These are phyloP conservation scores for Bovichtus diacanthus DNA, from an alignment of 2,797 vertebrate genomes.

Conservation along the genomic window DNA sequence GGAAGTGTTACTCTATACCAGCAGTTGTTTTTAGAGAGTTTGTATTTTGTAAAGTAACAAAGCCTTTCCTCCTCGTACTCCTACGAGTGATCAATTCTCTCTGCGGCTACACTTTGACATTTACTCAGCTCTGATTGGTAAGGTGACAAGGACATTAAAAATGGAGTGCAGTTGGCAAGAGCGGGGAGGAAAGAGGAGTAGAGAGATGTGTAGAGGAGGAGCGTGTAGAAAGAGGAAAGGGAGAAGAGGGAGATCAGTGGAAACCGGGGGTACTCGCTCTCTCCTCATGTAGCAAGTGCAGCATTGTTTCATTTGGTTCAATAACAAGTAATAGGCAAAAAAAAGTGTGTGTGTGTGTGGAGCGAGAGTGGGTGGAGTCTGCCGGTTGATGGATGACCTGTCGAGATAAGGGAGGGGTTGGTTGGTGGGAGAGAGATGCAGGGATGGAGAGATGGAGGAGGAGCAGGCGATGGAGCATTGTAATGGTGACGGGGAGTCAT, in stretches of 20 bases:
- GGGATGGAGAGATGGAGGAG: constrained; percentile 30
- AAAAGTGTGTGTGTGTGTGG: constrained; percentile 21
- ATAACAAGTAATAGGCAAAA: constrained; percentile 21
- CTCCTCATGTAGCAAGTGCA: constrained; percentile 37
- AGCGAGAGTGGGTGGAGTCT: constrained; percentile 28
- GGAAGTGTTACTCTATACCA: background rate
- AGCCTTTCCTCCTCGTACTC: background rate
- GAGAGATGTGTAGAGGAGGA: constrained; percentile 2
- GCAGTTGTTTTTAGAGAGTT: background rate
- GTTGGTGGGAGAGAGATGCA: constrained; percentile 12
- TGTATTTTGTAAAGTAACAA: background rate
- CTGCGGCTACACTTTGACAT: constrained; percentile 45
- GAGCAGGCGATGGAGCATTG: constrained; percentile 43
- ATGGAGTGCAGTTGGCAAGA: constrained; percentile 51
- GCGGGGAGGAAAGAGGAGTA: constrained; percentile 13
- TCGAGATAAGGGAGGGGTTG: constrained; percentile 32
- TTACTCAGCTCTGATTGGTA: constrained; percentile 38
- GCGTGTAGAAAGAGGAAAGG: background rate
- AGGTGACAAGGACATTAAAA: constrained; percentile 45
- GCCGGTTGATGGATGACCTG: constrained; percentile 65
- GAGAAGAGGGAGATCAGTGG: background rate
- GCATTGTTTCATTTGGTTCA: constrained; percentile 41
- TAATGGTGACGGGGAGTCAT: constrained; percentile 65
- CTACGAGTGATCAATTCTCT: constrained; percentile 23
- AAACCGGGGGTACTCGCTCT: background rate